These are phyloP conservation scores for Eubucco bourcierii DNA, from an alignment of 2,113 vertebrate genomes.

Conservation along the genomic window DNA sequence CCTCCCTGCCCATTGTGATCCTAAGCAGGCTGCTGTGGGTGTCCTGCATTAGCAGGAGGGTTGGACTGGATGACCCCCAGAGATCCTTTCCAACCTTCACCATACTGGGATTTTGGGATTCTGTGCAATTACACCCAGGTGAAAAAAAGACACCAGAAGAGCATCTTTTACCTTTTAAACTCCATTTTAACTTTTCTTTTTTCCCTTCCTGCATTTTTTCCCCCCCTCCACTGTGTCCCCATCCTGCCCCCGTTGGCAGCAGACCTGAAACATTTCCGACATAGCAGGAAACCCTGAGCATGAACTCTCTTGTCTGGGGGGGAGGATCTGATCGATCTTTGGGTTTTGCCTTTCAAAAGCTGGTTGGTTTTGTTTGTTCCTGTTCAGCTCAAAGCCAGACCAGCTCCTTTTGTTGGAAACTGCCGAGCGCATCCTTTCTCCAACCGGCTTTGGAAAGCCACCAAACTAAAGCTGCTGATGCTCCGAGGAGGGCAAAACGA, in stretches of 20 bases:
- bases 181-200: neutral
- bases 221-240: neutral
- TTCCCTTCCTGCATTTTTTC: neutral
- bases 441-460: neutral
- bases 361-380: neutral
- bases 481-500: neutral
- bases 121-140: neutral
- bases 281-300: neutral
- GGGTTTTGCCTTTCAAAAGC: neutral
- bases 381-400: fast-evolving
- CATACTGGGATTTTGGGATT: too few relatives aligned
- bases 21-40: too few relatives aligned
- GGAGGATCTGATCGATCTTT: neutral
- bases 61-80: too few relatives aligned
- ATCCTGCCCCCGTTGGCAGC: neutral
- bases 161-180: neutral
- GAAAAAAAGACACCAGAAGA: neutral
- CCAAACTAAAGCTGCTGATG: neutral
- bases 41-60: too few relatives aligned
- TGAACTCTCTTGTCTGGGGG: neutral
- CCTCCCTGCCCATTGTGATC: too few relatives aligned
- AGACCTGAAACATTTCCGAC: neutral
- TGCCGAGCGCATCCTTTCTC: neutral
- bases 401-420: neutral
- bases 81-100: too few relatives aligned